These are phyloP conservation scores for Eilema depressum DNA, from an alignment of 2,888 invertebrate species.

Conservation along the genomic window DNA sequence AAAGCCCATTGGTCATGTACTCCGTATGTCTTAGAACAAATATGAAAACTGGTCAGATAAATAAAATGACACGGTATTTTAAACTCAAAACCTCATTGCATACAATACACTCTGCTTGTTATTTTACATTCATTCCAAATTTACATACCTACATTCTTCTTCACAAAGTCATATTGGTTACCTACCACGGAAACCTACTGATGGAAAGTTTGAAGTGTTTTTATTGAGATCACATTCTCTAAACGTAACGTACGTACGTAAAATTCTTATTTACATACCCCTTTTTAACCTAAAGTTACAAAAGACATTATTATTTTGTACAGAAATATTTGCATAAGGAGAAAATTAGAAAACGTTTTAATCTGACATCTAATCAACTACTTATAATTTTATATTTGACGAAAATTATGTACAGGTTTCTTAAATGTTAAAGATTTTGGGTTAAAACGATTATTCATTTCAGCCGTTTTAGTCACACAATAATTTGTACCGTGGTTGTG, in stretches of 20 bases:
- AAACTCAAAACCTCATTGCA: background rate
- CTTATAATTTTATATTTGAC: background rate
- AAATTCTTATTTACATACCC: background rate
- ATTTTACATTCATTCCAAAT: no score
- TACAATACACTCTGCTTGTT: background rate
- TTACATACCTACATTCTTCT: no score
- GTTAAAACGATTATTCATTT: background rate
- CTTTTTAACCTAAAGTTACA: background rate
- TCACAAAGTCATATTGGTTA: no score
- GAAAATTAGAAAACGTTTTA: background rate
- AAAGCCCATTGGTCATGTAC: no score
- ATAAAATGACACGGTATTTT: background rate
- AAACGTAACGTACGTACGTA: background rate
- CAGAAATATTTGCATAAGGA: background rate
- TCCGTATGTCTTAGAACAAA: no score
- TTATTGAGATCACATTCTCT: background rate
- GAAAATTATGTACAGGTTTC: background rate
- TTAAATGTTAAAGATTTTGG: constrained; percentile 4
- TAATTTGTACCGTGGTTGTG: background rate
- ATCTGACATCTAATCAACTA: background rate
- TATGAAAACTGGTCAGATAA: no score
- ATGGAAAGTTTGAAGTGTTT: background rate
- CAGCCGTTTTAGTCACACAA: background rate
- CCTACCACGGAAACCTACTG: no score
- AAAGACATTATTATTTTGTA: no score